These are phyloP conservation scores for Dendronephthya gigantea DNA, from an alignment of 64 coral and sea anemone genomes.

Conservation along the genomic window DNA sequence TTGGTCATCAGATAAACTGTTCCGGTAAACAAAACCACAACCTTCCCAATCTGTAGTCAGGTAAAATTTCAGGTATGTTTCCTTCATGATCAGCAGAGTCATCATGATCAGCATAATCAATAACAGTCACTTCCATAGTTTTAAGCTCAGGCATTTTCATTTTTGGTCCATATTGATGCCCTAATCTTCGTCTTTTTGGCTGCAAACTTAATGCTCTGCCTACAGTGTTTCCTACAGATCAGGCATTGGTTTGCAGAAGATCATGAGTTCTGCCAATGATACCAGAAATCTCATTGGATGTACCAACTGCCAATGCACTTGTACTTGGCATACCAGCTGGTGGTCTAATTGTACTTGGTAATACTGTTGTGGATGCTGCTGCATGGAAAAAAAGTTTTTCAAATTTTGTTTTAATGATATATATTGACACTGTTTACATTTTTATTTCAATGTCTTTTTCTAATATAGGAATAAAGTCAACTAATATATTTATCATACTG, in stretches of 20 bases:
- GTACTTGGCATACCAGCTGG: background rate
- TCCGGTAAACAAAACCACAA: conserved; percentile 17
- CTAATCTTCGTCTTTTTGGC: conserved; percentile 11
- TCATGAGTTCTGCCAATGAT: background rate
- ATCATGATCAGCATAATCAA: background rate
- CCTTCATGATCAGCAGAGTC: conserved; percentile 4
- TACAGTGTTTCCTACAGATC: background rate
- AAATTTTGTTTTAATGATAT: no score
- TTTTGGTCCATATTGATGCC: background rate
- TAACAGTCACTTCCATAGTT: background rate
- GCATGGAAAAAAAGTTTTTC: no score
- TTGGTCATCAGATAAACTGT: conserved; percentile 24
- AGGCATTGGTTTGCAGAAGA: conserved; percentile 2
- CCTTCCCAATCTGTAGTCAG: conserved; percentile 16
- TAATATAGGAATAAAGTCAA: no score
- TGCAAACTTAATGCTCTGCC: background rate
- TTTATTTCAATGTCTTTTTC: no score
- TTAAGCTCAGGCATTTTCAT: background rate
- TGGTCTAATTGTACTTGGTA: background rate
- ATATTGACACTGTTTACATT: no score
- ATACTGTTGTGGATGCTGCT: no score
- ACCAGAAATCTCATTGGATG: background rate
- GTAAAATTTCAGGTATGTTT: background rate
- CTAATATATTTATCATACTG: no score
- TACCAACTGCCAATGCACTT: background rate